These are phyloP conservation scores for Silurus meridionalis DNA, from an alignment of 2,113 vertebrate species.

Conservation along the genomic window DNA sequence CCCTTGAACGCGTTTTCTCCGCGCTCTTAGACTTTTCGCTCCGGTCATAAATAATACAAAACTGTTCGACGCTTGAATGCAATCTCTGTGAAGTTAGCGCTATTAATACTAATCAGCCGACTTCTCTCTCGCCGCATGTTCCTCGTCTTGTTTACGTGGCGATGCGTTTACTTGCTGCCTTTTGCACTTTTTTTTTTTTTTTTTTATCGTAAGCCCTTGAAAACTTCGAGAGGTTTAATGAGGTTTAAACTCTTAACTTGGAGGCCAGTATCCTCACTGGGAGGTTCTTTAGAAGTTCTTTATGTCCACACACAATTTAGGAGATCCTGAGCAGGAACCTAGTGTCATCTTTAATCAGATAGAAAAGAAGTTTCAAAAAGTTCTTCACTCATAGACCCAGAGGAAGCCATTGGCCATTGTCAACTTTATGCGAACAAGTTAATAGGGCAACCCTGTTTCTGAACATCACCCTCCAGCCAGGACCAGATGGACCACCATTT, in stretches of 20 bases:
- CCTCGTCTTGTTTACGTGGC: conserved; percentile 65
- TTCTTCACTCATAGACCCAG: too few relatives aligned
- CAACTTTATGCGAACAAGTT: too few relatives aligned
- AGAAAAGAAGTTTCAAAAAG: too few relatives aligned
- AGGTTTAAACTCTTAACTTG: background rate
- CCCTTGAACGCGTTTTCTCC: conserved; percentile 53
- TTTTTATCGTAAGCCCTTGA: background rate
- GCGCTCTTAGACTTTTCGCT: conserved; percentile 65
- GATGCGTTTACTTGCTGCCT: background rate
- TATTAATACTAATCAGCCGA: conserved; percentile 78
- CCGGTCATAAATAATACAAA: conserved; percentile 74
- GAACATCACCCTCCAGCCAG: too few relatives aligned
- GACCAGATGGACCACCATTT: too few relatives aligned
- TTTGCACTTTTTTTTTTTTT: background rate
- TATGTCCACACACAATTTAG: too few relatives aligned
- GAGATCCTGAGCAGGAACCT: too few relatives aligned
- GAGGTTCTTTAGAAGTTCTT: background rate
- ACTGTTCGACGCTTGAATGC: conserved; percentile 72
- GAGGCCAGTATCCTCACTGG: background rate
- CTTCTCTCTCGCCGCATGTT: conserved; percentile 63
- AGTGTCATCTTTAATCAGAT: too few relatives aligned
- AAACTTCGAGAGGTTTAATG: background rate
- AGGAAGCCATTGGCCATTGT: too few relatives aligned
- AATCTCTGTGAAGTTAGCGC: conserved; percentile 72
- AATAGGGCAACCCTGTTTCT: too few relatives aligned